phyloP scores from a whole-genome alignment of 2,797 vertebrate genomes.

The Syngnathus rostellatus region DNA sequence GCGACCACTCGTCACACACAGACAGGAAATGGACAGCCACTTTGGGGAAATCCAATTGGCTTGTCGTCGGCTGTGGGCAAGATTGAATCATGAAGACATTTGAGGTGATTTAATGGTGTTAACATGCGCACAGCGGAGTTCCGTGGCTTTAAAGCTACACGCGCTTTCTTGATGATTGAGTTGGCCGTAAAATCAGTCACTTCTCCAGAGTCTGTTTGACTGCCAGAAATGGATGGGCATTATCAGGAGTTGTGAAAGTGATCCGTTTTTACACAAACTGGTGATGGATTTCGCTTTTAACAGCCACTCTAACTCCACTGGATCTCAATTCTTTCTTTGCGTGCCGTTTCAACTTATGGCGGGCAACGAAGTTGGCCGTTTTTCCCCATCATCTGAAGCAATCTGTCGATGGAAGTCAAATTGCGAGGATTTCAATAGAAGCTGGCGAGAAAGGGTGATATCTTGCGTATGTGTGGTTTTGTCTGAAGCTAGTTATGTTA shows the following conservation, averaged over 20 bases:
- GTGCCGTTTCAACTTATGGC: background rate
- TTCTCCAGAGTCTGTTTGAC: constrained; percentile 65
- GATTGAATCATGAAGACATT: constrained; percentile 72
- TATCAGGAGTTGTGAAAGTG: constrained; percentile 58
- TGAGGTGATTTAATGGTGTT: constrained; percentile 74
- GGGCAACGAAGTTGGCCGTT: background rate
- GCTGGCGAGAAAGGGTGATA: background rate
- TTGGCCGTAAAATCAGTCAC: constrained; percentile 65
- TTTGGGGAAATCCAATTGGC: constrained; percentile 73
- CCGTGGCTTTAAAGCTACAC: constrained; percentile 44
- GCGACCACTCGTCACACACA: constrained; percentile 63
- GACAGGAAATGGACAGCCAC: constrained; percentile 74
- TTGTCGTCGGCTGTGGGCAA: constrained; percentile 63
- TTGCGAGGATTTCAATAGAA: background rate
- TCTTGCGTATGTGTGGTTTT: background rate
- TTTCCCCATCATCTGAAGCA: background rate
- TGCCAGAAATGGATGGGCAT: constrained; percentile 62
- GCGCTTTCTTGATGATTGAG: constrained; percentile 62
- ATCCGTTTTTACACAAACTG: constrained; percentile 50
- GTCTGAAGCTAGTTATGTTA: background rate
- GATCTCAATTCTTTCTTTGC: constrained; percentile 10
- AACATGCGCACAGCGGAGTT: constrained; percentile 61
- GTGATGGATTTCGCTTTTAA: constrained; percentile 50
- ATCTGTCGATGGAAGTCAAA: background rate
- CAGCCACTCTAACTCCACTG: constrained; percentile 10